Evolutionary conservation across 2,797 vertebrate species (phyloP).

Genomic region (Benthosema pterotum): DNA sequence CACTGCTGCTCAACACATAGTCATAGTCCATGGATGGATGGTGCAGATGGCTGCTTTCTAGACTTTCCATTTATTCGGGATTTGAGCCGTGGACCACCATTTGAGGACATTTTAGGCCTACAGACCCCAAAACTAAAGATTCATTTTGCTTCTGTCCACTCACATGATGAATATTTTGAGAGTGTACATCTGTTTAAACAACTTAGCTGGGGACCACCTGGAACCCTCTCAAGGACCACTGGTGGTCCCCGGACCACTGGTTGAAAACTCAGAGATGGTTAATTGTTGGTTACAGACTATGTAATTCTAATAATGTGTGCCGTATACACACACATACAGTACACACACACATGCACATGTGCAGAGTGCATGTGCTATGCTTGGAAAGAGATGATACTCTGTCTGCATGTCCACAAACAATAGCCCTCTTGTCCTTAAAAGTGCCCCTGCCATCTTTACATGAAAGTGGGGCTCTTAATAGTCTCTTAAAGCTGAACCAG

Average conservation of each 20-base stretch:
- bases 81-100: no score
- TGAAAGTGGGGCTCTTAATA: conserved; percentile 43
- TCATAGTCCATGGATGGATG: not conserved
- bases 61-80: no score
- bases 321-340: not conserved
- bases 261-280: no score
- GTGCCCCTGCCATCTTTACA: conserved; percentile 49
- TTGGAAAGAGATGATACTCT: conserved; percentile 41
- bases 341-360: not conserved
- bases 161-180: no score
- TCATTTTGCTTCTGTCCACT: no score
- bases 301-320: not conserved
- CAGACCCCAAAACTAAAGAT: no score
- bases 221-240: no score
- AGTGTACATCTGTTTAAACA: no score
- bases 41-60: conserved; percentile 13
- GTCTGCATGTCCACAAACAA: conserved; percentile 56
- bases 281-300: no score
- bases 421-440: conserved; percentile 53
- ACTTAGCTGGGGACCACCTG: no score
- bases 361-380: not conserved
- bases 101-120: no score
- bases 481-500: conserved; percentile 40
- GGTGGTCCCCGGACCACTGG: no score
- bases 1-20: not conserved